These are phyloP conservation scores for Pachycephala philippinensis DNA, from an alignment of 2,113 vertebrate genomes.

Conservation along the genomic window DNA sequence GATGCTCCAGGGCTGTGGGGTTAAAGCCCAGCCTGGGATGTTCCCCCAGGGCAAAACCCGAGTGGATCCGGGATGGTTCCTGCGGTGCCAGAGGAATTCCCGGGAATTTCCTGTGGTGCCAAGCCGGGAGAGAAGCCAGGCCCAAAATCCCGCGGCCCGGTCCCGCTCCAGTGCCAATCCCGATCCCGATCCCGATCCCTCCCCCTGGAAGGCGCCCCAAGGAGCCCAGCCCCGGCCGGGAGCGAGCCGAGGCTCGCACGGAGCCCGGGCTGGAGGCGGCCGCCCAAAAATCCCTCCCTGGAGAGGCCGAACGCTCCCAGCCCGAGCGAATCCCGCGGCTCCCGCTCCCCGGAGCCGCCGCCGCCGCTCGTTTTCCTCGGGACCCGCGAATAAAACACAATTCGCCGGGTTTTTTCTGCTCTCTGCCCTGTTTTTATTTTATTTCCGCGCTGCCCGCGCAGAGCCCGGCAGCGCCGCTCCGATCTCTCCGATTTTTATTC, in stretches of 20 bases:
- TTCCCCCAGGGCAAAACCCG: neutral
- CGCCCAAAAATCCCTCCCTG: neutral
- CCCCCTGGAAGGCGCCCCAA: neutral
- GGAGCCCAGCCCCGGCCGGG: neutral
- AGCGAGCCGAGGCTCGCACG: neutral
- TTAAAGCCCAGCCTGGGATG: neutral
- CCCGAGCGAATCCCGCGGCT: neutral
- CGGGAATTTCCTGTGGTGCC: fast-evolving
- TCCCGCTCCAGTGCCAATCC: too few relatives aligned
- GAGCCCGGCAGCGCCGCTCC: neutral
- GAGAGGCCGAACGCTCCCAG: neutral
- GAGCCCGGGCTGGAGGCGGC: neutral
- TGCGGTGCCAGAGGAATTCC: neutral
- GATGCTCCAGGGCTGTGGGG: too few relatives aligned
- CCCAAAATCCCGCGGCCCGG: neutral
- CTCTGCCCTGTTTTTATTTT: too few relatives aligned
- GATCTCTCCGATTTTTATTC: neutral
- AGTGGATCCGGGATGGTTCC: fast-evolving
- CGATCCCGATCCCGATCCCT: neutral
- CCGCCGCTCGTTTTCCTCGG: neutral
- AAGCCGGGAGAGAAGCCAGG: neutral
- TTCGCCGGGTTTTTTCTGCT: neutral
- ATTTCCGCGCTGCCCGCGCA: neutral
- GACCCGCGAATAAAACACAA: slow-evolving; percentile 26
- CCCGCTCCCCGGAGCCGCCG: neutral